Conservation (phyloP, 2,113 vertebrate genomes). For the Tachysurus vachellii region DNA sequence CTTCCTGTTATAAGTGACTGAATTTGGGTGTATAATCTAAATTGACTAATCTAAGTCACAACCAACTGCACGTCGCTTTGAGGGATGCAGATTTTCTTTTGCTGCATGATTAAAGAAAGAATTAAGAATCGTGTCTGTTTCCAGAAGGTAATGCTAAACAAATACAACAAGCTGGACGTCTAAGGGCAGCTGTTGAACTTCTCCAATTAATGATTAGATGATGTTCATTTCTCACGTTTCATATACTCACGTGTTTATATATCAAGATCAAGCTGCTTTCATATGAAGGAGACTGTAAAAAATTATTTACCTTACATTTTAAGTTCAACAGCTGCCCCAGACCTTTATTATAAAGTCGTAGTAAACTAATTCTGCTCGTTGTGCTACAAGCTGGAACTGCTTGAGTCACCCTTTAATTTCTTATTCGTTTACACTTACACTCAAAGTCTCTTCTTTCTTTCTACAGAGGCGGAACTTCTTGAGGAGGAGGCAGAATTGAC, state of each 20-base stretch:
- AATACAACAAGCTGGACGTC: neutral
- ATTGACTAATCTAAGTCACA: neutral
- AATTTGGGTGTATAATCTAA: neutral
- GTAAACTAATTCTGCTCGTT: neutral
- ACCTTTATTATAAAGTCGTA: neutral
- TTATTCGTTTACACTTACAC: neutral
- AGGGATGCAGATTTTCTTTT: neutral
- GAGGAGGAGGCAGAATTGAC: conserved; percentile 84
- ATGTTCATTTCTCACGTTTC: neutral
- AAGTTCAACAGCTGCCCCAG: neutral
- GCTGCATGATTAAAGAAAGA: no score
- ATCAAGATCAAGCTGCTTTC: neutral
- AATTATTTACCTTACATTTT: neutral
- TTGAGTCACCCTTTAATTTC: neutral
- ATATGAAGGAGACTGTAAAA: neutral
- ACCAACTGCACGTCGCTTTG: neutral
- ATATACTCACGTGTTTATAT: neutral
- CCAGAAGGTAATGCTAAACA: neutral
- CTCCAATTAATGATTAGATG: neutral
- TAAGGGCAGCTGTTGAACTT: neutral
- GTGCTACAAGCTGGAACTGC: neutral
- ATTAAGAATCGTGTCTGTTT: neutral
- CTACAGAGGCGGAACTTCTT: conserved; percentile 83
- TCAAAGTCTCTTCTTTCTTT: neutral
- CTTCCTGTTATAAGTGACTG: neutral